phyloP scores from a whole-genome alignment of 2,113 vertebrate species.

The Mystacornis crossleyi region DNA sequence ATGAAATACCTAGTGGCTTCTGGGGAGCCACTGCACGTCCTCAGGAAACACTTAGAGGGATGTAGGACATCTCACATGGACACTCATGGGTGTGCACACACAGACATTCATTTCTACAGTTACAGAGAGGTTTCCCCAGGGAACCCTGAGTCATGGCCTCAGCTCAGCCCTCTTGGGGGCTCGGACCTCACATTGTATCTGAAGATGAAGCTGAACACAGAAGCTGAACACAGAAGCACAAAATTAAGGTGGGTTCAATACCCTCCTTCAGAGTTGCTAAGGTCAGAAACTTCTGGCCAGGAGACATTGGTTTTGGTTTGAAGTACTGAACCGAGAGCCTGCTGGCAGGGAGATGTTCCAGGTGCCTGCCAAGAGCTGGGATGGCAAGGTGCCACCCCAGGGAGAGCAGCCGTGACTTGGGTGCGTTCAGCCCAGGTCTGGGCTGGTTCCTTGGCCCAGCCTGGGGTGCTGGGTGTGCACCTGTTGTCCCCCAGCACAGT shows the following conservation, averaged over 20 bases:
- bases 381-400: neutral
- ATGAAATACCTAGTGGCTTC: too few relatives aligned
- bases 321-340: neutral
- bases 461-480: neutral
- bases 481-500: rapidly evolving
- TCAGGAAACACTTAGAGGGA: neutral
- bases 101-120: rapidly evolving
- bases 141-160: neutral
- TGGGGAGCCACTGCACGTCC: neutral
- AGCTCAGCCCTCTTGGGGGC: neutral
- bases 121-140: neutral
- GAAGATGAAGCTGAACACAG: neutral
- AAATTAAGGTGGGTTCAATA: neutral
- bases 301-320: neutral
- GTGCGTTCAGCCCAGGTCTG: neutral
- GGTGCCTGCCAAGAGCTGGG: neutral
- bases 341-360: neutral
- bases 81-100: rapidly evolving
- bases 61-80: neutral
- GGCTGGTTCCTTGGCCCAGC: neutral
- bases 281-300: neutral
- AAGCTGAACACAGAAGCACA: neutral
- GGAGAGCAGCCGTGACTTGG: neutral
- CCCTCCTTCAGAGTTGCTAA: neutral
- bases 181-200: neutral